A percentile compares a stretch with the other conserved stretches of the same genome.
Evolutionary conservation across 2,113 vertebrate species (phyloP).

Genomic region (Xiphophorus couchianus): DNA sequence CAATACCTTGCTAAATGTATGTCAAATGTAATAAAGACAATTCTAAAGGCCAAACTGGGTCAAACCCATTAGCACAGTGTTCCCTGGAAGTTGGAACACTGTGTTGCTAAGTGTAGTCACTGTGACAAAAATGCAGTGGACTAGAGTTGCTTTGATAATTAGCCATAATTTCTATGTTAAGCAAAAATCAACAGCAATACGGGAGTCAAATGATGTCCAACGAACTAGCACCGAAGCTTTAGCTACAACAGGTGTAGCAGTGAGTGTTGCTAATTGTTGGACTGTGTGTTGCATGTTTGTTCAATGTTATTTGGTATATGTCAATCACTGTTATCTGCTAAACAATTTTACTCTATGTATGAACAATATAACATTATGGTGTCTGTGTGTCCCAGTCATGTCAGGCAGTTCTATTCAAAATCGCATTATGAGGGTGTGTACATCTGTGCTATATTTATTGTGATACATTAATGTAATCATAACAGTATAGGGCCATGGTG

Average conservation of each 20-base stretch:
- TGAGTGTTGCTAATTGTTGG: conserved; percentile 41
- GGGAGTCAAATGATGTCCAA: conserved; percentile 37
- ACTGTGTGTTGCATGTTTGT: conserved; percentile 71
- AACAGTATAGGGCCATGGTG: not conserved
- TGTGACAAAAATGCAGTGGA: conserved; percentile 20
- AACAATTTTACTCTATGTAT: conserved; percentile 40
- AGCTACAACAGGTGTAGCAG: conserved; percentile 50
- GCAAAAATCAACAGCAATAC: conserved; percentile 66
- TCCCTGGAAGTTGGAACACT: too few relatives aligned
- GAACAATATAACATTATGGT: conserved; percentile 26
- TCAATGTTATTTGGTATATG: conserved; percentile 53
- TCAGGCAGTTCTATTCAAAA: conserved; percentile 11
- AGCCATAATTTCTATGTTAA: conserved; percentile 35
- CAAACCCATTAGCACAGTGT: too few relatives aligned
- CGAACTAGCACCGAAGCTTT: conserved; percentile 15
- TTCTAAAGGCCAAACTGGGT: too few relatives aligned
- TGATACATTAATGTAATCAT: conserved; percentile 21
- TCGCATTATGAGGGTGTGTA: conserved; percentile 6
- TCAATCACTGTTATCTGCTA: conserved; percentile 40
- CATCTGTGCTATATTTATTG: conserved; percentile 32
- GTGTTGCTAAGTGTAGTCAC: too few relatives aligned
- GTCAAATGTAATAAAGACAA: too few relatives aligned
- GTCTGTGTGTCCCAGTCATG: conserved; percentile 43
- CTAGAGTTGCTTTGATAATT: conserved; percentile 35
- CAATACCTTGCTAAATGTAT: too few relatives aligned